phyloP scores from a whole-genome alignment of 2,113 vertebrate genomes.

The Lepidothrix coronata region DNA sequence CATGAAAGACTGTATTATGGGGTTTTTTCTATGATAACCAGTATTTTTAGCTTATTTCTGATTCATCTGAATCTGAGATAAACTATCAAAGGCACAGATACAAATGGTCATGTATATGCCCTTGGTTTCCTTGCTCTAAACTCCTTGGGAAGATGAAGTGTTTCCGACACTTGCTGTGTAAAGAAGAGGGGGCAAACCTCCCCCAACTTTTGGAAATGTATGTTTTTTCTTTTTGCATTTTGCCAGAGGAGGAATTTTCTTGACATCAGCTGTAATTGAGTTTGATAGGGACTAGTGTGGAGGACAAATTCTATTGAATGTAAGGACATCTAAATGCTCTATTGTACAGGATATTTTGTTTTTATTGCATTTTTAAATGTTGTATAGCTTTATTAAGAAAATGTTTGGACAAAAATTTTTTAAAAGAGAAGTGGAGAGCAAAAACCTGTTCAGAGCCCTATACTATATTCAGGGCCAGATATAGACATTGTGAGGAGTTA shows the following conservation, averaged over 20 bases:
- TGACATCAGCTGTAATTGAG: background rate
- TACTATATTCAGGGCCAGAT: background rate
- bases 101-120: background rate
- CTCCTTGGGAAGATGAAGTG: background rate
- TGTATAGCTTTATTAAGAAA: background rate
- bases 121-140: background rate
- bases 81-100: background rate
- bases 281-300: background rate
- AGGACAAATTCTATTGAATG: background rate
- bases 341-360: background rate
- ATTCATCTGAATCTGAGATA: constrained; percentile 28
- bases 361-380: background rate
- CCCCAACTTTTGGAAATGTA: background rate
- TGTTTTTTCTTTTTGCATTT: background rate
- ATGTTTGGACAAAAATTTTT: background rate
- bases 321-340: background rate
- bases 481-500: background rate
- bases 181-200: background rate
- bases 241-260: background rate
- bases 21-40: background rate
- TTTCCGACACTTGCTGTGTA: background rate
- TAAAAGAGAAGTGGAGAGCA: background rate
- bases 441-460: background rate
- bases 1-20: constrained; percentile 40
- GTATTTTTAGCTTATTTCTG: constrained; percentile 60